Base-by-base conservation (phyloP, 2,797 vertebrate species). In the Euthynnus affinis region DNA sequence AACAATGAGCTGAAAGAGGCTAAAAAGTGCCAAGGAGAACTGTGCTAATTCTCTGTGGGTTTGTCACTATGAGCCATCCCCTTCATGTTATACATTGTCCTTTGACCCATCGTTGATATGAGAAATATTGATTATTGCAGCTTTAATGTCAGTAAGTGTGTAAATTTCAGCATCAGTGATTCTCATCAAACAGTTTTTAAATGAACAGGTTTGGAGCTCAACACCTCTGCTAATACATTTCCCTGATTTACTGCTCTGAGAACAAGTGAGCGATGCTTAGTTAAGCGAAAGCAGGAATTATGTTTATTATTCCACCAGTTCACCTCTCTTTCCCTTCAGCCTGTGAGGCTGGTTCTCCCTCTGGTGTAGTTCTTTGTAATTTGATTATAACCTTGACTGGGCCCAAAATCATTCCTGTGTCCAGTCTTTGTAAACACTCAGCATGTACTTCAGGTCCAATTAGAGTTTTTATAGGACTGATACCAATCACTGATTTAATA, bases 281-380 rank as follows among this genome's bases (percentile, higher is more conserved):
- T 40, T 5, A 12, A 25, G 25, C 17, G 44, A 59, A 27, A 29
- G 22, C 68, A 53, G 48, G 46, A 0, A 65, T 13, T 46, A 9
- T 40, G 15, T 74, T 59, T 57, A 57, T 77, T 62, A 37, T 61
- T 67, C 42, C 66, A 64, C 32, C 23, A 12, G 40, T 17, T 3
- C 32, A 29, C 56, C 48, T 76, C 59, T 55, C 56, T 65, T 68
- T 59, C 71, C 72, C 66, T 59, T 71, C 62, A 75, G 37, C 59
- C 46, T 56, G 46, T 57, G 60, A 63, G 52, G 44, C 5, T 10
- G 0, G 17, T 18, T 46, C 34, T 14, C 27, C 10, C 25, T 32
- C 42, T 58, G 51, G 6, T 46, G 52, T 58, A 27, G 17, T 63
- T 76, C 6, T 53, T n/a, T 48, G 61, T 68, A 55, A 65, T 66